phyloP scores from a whole-genome alignment of 2,888 invertebrate genomes.

The Aelia acuminata region DNA sequence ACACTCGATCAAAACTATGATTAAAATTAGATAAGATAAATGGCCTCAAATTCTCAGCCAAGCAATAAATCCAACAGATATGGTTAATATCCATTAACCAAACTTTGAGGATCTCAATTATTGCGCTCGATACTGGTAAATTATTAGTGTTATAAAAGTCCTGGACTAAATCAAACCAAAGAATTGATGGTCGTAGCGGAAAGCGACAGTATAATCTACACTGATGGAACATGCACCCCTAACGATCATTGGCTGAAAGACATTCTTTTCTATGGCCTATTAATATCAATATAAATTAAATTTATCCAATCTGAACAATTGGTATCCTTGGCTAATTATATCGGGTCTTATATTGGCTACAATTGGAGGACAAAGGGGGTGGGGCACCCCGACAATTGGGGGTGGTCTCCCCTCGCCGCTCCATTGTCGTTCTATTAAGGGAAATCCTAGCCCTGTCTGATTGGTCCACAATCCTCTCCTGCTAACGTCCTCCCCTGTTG shows the following conservation, averaged over 20 bases:
- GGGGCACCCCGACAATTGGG: constrained; percentile 38
- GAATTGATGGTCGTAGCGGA: not conserved
- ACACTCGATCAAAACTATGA: too few species aligned
- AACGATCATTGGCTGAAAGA: constrained; percentile 12
- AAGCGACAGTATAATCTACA: constrained; percentile 29
- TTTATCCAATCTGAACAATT: constrained; percentile 46
- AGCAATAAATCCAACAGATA: too few species aligned
- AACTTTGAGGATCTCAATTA: too few species aligned
- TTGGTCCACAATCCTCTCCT: not conserved
- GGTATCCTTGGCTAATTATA: constrained; percentile 46
- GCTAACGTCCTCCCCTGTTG: not conserved
- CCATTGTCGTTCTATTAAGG: not conserved
- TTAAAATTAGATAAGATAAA: too few species aligned
- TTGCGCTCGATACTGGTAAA: too few species aligned
- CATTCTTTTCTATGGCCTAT: constrained; percentile 38
- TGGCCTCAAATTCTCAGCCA: too few species aligned
- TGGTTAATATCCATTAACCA: too few species aligned
- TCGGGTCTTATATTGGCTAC: constrained; percentile 26
- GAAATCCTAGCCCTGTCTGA: constrained; percentile 29
- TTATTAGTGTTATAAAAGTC: not conserved
- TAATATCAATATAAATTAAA: constrained; percentile 48
- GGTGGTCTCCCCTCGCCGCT: constrained; percentile 3
- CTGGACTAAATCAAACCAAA: not conserved
- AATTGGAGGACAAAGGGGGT: constrained; percentile 49
- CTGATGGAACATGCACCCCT: not conserved